phyloP scores from a whole-genome alignment of 30 jellyfish, hydroid and myxozoan genomes.

The Euphysa ruthae region DNA sequence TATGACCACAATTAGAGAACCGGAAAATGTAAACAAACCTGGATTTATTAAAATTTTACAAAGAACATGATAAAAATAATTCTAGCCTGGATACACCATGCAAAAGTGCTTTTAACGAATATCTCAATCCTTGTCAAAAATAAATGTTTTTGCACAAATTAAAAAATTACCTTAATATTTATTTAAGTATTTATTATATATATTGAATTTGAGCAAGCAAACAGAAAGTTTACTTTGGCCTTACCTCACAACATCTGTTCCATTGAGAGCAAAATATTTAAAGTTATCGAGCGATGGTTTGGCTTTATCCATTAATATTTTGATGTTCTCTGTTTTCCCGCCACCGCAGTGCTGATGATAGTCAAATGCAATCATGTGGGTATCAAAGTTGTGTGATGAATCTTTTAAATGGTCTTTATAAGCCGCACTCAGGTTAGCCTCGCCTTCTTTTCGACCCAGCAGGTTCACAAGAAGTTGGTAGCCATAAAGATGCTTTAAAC shows the following conservation, averaged over 20 bases:
- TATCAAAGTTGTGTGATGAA: conserved; percentile 83
- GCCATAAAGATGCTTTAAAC: conserved; percentile 69
- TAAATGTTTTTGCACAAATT: too few species aligned
- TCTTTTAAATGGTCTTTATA: conserved; percentile 70
- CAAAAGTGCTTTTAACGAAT: too few species aligned
- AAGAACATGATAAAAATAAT: too few species aligned
- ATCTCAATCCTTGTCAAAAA: too few species aligned
- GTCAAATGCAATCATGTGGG: conserved; percentile 76
- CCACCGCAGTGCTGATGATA: conserved; percentile 91
- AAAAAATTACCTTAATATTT: too few species aligned
- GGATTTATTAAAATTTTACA: too few species aligned
- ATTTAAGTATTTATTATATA: too few species aligned
- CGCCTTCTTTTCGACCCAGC: conserved; percentile 83
- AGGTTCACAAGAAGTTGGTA: conserved; percentile 73
- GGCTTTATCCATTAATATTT: conserved; percentile 62
- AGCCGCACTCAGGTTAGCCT: conserved; percentile 33
- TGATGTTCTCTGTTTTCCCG: conserved; percentile 60
- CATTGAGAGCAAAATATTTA: conserved; percentile 40
- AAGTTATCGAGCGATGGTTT: conserved; percentile 76
- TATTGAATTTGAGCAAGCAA: too few species aligned
- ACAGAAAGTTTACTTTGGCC: not conserved
- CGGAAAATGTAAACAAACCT: too few species aligned
- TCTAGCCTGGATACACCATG: too few species aligned
- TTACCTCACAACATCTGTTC: conserved; percentile 46
- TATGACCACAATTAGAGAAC: too few species aligned